Evolutionary conservation across 2,797 vertebrate genomes (phyloP).

Genomic region (Channallabes apus): DNA sequence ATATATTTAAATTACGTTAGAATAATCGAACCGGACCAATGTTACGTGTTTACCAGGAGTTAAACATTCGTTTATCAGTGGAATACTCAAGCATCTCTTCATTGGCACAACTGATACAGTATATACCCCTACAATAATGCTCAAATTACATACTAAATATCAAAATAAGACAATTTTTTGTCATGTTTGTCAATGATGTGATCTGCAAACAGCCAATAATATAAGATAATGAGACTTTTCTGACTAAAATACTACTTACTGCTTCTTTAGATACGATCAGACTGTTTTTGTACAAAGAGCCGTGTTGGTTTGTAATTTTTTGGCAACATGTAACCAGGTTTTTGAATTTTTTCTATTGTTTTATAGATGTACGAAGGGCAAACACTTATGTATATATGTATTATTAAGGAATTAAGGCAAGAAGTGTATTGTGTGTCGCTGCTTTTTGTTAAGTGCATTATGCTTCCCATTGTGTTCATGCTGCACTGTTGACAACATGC

Average conservation of each 20-base stretch:
- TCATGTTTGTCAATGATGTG: neutral
- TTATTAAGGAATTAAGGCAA: neutral
- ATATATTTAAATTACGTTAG: neutral
- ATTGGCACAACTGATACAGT: neutral
- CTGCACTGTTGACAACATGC: conserved; percentile 31
- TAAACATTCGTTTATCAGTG: neutral
- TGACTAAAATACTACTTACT: conserved; percentile 15
- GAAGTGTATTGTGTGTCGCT: conserved; percentile 49
- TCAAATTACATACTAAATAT: neutral
- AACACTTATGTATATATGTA: conserved; percentile 3
- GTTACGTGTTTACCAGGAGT: neutral
- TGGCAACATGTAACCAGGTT: conserved; percentile 71
- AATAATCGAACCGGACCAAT: neutral
- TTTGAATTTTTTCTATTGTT: conserved; percentile 70
- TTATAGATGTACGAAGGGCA: conserved; percentile 65
- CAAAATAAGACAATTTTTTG: neutral
- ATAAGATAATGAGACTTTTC: too few species aligned
- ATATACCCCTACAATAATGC: neutral
- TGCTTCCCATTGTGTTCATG: conserved; percentile 40
- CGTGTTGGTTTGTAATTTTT: conserved; percentile 64
- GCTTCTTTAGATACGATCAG: conserved; percentile 18
- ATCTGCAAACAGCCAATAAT: neutral
- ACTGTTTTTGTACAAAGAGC: conserved; percentile 28
- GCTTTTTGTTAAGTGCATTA: conserved; percentile 48
- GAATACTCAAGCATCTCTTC: neutral